phyloP scores from a whole-genome alignment of 2,113 vertebrate species.

The human (Homo sapiens) region DNA sequence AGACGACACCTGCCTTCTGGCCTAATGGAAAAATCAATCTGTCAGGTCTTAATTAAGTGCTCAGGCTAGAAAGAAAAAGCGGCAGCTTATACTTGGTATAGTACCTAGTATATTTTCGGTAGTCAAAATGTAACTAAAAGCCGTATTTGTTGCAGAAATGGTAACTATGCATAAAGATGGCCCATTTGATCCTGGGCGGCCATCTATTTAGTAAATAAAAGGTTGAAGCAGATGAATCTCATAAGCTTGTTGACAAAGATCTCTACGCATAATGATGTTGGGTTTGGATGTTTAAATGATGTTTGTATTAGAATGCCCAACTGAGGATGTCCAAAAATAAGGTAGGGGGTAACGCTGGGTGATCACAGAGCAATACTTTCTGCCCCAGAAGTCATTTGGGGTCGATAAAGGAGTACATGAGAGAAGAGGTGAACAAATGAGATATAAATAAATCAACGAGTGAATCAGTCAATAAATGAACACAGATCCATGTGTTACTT shows the following conservation, averaged over 20 bases:
- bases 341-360: fast-evolving
- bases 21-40: slow-evolving; percentile 66
- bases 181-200: neutral
- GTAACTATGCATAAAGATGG: neutral
- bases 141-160: neutral
- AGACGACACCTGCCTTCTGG: slow-evolving; percentile 60
- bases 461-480: neutral
- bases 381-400: neutral
- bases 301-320: neutral
- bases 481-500: neutral
- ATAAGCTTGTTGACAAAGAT: neutral
- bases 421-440: neutral
- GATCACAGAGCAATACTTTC: neutral
- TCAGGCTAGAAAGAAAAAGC: slow-evolving; percentile 41
- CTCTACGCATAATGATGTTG: neutral
- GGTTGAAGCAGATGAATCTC: neutral
- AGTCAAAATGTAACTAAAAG: neutral
- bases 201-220: slow-evolving; percentile 24
- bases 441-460: neutral
- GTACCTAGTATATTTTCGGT: neutral
- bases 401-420: neutral
- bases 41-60: slow-evolving; percentile 66
- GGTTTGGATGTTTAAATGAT: neutral
- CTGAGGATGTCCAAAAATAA: neutral
- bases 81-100: neutral